Evolutionary conservation across 2,888 invertebrate genomes (phyloP), one percentile per base, ranked within the genome.

Genomic region (Eristalis intricaria): DNA sequence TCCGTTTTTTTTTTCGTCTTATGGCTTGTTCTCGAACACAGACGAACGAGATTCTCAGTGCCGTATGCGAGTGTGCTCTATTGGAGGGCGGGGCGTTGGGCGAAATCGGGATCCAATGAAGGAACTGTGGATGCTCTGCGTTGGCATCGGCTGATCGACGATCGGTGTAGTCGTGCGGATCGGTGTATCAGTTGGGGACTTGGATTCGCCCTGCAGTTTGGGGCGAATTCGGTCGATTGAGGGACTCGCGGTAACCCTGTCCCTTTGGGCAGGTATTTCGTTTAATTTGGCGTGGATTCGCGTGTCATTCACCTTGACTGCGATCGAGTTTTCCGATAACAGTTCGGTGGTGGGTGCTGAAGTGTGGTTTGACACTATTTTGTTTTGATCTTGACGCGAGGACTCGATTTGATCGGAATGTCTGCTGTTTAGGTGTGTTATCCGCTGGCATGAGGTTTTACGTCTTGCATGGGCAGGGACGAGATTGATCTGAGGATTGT

Each of bases 31-130:
- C 22, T 61, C 15, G 13, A 64, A 63, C 19, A 61, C 40, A 40
- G 50, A 60, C 22, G 19, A 58, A 60, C 65, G 71, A 70, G 71
- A 74, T 70, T 64, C 43, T 61, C 26, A 71, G 65, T 70, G 61
- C 11, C 61, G 73, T 86, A 79, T 83, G 87, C 13, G 15, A 60
- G 15, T 29, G 71, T 69, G 75, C 79, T 76, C 58, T 38, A 26
- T 29, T 32, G 29, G 76, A 68, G 71, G 87, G 87, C 79, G 87
- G 84, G 87, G 79, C 84, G 38, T 69, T 23, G 19, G 65, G 79
- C 84, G 82, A 86, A 86, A 83, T 83, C 86, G 63, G 60, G 58
- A 26, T 63, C 82, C 82, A 83, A 82, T 74, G 65, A 61, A 69
- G 40, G 13, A 40, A 10, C 66, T 78, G 78, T 74, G 66, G 78